These are phyloP conservation scores for Propsilocerus akamusi DNA, from an alignment of 1,140 invertebrate species.

Conservation along the genomic window DNA sequence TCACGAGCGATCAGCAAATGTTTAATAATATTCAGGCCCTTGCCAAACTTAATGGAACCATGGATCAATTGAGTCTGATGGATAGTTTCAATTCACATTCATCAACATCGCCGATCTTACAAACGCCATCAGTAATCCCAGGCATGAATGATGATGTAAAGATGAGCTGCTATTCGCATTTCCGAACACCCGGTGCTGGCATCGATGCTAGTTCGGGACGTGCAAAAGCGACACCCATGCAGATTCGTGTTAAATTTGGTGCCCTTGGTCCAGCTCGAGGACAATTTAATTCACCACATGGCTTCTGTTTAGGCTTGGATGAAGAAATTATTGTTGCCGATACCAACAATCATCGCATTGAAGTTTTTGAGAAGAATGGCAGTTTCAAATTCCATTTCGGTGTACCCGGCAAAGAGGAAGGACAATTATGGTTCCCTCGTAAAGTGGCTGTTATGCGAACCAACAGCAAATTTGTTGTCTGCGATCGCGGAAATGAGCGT, in stretches of 20 bases:
- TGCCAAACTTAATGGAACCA: slow-evolving; percentile 56
- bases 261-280: slow-evolving; percentile 76
- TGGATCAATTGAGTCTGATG: slow-evolving; percentile 20
- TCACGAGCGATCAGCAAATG: slow-evolving; percentile 57
- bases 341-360: slow-evolving; percentile 90
- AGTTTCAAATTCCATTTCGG: slow-evolving; percentile 80
- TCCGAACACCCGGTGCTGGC: slow-evolving; percentile 15
- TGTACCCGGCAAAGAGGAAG: slow-evolving; percentile 79
- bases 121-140: slow-evolving; percentile 20
- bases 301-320: slow-evolving; percentile 84
- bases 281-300: slow-evolving; percentile 92
- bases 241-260: slow-evolving; percentile 83
- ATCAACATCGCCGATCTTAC: slow-evolving; percentile 39
- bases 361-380: slow-evolving; percentile 81
- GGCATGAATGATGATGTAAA: slow-evolving; percentile 8
- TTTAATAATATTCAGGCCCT: slow-evolving; percentile 75
- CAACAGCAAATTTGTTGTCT: slow-evolving; percentile 82
- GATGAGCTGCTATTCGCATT: slow-evolving; percentile 11
- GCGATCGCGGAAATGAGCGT: slow-evolving; percentile 88
- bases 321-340: slow-evolving; percentile 92
- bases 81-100: slow-evolving; percentile 28
- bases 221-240: slow-evolving; percentile 60
- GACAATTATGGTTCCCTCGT: slow-evolving; percentile 89
- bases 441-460: slow-evolving; percentile 85
- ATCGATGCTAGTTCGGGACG: slow-evolving; percentile 32